Evolutionary conservation across 2,888 invertebrate genomes (phyloP), one percentile per base, ranked within the genome.

Genomic region (Allacma fusca): DNA sequence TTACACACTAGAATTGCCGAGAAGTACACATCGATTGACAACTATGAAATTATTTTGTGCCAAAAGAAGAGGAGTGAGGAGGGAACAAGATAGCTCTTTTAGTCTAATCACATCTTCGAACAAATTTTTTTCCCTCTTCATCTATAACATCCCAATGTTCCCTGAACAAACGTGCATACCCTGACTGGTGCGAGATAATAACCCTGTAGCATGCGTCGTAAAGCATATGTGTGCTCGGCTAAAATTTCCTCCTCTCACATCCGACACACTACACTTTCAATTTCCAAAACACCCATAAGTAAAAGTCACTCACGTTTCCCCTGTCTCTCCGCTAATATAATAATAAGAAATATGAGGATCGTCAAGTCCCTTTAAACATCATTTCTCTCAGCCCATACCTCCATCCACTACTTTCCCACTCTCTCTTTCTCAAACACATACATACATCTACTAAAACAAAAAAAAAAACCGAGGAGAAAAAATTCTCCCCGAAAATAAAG

Each of bases 271-370:
- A 50, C 50, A 50, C 50, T 50, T 50, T 50, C 50, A 50, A 50
- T 50, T 50, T 50, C 50, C 19, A 50, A 50, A 50, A 50, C 34
- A 68, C 40, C 68, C 68, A 68, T 68, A 68, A 68, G 68, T 68
- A 68, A 68, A 68, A 68, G 68, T 68, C 68, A 13, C 68, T 68
- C 68, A 40, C 68, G 29, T 21, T 70, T 44, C 28, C 70, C 19
- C 69, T 16, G 40, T 69, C 69, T 68, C 69, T 28, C n/a, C 67
- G 13, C 69, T 50, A 70, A 70, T 40, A 70, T 50, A 29, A 70
- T 70, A 29, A 70, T 70, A 50, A 70, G 50, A 70, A 70, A 70
- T 70, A 70, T 70, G 44, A 70, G 40, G 24, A 44, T 70, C 70
- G 70, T 70, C 68, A 68, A 34, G 40, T 34, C 40, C 40, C 68